Evolutionary conservation across 2,797 vertebrate species (phyloP).

Genomic region (Netta rufina): DNA sequence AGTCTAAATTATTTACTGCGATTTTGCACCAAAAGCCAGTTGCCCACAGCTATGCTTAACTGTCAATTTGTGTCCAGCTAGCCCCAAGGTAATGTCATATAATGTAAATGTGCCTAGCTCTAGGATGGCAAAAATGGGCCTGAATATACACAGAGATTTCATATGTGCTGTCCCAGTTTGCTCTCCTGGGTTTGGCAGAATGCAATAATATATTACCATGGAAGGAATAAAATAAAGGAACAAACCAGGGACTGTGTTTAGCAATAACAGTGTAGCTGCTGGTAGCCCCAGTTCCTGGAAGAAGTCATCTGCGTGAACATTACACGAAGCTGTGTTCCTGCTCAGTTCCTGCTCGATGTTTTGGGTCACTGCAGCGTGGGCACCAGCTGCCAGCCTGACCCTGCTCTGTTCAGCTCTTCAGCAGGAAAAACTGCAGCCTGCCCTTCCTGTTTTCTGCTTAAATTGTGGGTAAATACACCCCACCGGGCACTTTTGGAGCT

Average conservation of each 20-base stretch:
- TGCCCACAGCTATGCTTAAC: slow-evolving; percentile 1
- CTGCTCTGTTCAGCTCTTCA: neutral
- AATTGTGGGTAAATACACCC: neutral
- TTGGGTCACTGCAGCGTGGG: rapidly evolving
- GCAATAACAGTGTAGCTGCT: rapidly evolving
- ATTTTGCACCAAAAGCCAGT: neutral
- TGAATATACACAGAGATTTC: neutral
- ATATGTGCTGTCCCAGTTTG: rapidly evolving
- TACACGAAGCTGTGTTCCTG: neutral
- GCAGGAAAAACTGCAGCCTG: neutral
- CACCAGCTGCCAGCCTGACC: rapidly evolving
- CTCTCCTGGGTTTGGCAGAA: neutral
- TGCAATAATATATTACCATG: neutral
- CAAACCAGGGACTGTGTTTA: neutral
- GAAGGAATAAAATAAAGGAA: neutral
- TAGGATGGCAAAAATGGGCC: neutral
- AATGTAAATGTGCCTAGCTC: neutral
- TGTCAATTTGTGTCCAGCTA: neutral
- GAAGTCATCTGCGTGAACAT: neutral
- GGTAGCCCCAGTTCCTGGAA: neutral
- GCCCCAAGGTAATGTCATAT: neutral
- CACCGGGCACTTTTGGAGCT: neutral
- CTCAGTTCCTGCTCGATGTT: rapidly evolving
- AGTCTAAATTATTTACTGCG: neutral
- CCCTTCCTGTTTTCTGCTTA: neutral